phyloP scores from a whole-genome alignment of 2,113 vertebrate species.

The Melanerpes aurifrons region DNA sequence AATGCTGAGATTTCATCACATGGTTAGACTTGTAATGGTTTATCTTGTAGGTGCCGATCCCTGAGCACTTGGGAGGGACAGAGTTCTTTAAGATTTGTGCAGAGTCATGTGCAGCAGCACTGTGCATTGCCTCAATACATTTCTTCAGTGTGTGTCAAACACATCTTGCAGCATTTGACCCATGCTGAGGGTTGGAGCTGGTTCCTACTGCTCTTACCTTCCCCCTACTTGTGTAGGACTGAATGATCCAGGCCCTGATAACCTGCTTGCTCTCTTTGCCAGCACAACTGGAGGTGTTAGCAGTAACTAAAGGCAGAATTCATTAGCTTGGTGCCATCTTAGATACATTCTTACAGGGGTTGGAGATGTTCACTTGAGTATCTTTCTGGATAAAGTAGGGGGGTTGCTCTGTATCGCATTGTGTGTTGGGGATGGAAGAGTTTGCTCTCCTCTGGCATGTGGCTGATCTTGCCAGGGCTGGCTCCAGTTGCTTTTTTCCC shows the following conservation, averaged over 20 bases:
- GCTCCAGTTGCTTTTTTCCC: not conserved
- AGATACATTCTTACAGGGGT: not conserved
- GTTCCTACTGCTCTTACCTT: not conserved
- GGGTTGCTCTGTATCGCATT: not conserved
- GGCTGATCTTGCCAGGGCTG: not conserved
- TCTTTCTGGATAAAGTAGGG: not conserved
- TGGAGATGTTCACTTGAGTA: not conserved
- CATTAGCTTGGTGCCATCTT: not conserved
- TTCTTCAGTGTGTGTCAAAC: not conserved
- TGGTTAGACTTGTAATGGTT: not conserved
- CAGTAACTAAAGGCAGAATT: not conserved
- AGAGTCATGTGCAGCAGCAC: not conserved
- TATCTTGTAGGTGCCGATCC: not conserved
- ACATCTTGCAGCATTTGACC: not conserved
- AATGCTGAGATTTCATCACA: not conserved
- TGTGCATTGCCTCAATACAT: fast-evolving
- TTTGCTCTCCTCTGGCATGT: not conserved
- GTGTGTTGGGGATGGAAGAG: not conserved
- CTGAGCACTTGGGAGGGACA: not conserved
- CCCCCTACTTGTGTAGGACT: not conserved
- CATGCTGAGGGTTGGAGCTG: not conserved
- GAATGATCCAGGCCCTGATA: not conserved
- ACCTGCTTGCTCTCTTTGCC: not conserved
- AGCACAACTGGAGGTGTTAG: not conserved
- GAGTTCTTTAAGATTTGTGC: not conserved